Evolutionary conservation across 2,113 vertebrate genomes (phyloP), one percentile per base, ranked within the genome.

Genomic region (Odocoileus hemionus): DNA sequence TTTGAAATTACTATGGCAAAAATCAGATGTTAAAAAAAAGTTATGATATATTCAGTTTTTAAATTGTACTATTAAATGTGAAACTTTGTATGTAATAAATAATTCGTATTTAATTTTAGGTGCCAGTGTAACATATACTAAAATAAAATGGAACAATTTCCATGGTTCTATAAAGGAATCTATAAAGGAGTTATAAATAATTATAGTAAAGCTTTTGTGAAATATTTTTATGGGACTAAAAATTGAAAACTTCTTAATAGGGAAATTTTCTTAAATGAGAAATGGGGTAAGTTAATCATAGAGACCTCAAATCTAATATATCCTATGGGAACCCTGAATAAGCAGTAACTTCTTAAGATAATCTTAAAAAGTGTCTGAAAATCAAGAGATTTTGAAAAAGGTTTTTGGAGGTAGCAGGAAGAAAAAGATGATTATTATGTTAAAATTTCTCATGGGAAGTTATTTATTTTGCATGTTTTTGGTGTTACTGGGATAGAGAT

Each of bases 211-310:
- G 96, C 78, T 97, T 94, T 96, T 85, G 82, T 95, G 91, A 97
- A 96, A 47, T 89, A 96, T 86, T 97, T 98, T 97, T 97, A 97
- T 94, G 97, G 54, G 23, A 85, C 86, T 93, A 54, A 97, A 97
- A 97, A 97, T 97, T 93, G 96, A 96, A 97, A 97, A 98, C 52
- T 95, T 96, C 92, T 76, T 97, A 96, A 93, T 94, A 97, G 96
- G 92, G 89, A 97, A 87, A 96, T 95, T 94, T 93, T 94, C 43
- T 14, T 93, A 94, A 93, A 93, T 96, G 95, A 95, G 84, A 96
- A 94, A 97, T 93, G 95, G 97, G 93, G 85, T 95, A 78, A 89
- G n/a, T 89, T 86, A 89, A 61, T 92, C 86, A 23, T 7, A 58
- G 95, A 93, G 95, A 92, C 50, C 96, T 80, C 84, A 58, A 43